A percentile compares a stretch with the other conserved stretches of the same genome.
These are phyloP conservation scores for Crypturellus undulatus DNA, from an alignment of 2,113 vertebrate species.

Conservation along the genomic window DNA sequence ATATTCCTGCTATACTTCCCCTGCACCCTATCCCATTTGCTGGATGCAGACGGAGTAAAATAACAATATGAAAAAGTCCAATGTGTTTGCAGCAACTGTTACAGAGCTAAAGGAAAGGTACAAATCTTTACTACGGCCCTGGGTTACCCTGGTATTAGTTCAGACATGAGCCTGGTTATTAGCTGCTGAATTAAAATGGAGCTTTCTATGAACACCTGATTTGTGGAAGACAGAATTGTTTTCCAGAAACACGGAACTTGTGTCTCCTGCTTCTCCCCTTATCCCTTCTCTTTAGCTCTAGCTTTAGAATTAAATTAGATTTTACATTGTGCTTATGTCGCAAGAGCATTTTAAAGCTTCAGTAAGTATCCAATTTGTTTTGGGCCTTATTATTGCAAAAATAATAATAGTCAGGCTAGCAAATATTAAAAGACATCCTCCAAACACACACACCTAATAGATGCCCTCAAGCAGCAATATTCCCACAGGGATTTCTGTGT, in stretches of 20 bases:
- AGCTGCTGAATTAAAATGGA: conserved; percentile 67
- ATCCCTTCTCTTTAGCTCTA: neutral
- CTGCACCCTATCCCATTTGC: neutral
- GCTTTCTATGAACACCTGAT: conserved; percentile 54
- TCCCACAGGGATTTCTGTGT: neutral
- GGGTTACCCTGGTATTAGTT: conserved; percentile 54
- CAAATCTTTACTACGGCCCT: conserved; percentile 55
- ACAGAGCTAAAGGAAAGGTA: conserved; percentile 63
- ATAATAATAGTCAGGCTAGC: conserved; percentile 16
- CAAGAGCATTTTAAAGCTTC: neutral
- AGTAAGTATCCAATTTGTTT: conserved; percentile 8
- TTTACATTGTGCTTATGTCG: conserved; percentile 21
- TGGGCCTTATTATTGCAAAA: conserved; percentile 21
- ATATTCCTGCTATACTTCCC: neutral
- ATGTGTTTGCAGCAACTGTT: conserved; percentile 48
- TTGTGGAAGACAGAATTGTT: neutral
- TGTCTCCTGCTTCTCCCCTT: neutral
- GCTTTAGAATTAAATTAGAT: neutral
- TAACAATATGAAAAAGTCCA: conserved; percentile 5
- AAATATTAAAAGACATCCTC: conserved; percentile 31
- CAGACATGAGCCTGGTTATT: conserved; percentile 61
- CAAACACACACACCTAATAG: neutral
- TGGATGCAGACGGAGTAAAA: conserved; percentile 22
- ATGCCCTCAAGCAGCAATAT: neutral
- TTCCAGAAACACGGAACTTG: neutral